phyloP scores from a whole-genome alignment of 2,113 vertebrate genomes.

The Neogobius melanostomus region DNA sequence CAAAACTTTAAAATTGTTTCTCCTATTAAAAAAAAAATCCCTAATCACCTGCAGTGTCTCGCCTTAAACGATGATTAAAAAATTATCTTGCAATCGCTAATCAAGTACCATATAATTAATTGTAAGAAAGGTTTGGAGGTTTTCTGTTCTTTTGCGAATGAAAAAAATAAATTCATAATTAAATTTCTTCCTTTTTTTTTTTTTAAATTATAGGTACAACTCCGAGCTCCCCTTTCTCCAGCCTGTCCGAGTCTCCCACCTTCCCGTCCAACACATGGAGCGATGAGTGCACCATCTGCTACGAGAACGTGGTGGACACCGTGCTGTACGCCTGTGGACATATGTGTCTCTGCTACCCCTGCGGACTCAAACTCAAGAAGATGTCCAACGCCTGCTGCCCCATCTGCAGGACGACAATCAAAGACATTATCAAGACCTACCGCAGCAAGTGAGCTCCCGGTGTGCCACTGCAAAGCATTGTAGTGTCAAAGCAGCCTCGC shows the following conservation, averaged over 20 bases:
- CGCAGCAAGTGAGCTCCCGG: constrained; percentile 79
- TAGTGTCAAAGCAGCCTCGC: constrained; percentile 45
- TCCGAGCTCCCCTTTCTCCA: constrained; percentile 80
- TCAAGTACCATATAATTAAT: too few relatives aligned
- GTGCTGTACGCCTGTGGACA: constrained; percentile 94
- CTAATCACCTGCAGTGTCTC: too few relatives aligned
- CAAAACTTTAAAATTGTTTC: too few relatives aligned
- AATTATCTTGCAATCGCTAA: too few relatives aligned
- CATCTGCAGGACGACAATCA: constrained; percentile 90
- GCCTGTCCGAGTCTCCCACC: constrained; percentile 82
- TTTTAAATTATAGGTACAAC: constrained; percentile 75
- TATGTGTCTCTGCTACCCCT: constrained; percentile 92
- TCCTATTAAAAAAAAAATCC: too few relatives aligned
- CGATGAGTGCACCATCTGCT: constrained; percentile 93
- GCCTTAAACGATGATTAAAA: too few relatives aligned
- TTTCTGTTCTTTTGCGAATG: too few relatives aligned
- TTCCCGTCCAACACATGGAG: constrained; percentile 79
- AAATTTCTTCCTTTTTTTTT: neutral
- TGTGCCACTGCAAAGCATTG: constrained; percentile 17
- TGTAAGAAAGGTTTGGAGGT: too few relatives aligned
- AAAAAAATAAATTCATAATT: neutral
- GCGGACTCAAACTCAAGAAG: constrained; percentile 91
- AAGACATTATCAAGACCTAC: constrained; percentile 94
- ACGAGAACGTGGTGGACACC: constrained; percentile 87
- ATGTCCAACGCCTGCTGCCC: constrained; percentile 89